A percentile compares a stretch with the other conserved stretches of the same genome.
Conservation (phyloP, 2,113 vertebrate species). For the Gila orcuttii region DNA sequence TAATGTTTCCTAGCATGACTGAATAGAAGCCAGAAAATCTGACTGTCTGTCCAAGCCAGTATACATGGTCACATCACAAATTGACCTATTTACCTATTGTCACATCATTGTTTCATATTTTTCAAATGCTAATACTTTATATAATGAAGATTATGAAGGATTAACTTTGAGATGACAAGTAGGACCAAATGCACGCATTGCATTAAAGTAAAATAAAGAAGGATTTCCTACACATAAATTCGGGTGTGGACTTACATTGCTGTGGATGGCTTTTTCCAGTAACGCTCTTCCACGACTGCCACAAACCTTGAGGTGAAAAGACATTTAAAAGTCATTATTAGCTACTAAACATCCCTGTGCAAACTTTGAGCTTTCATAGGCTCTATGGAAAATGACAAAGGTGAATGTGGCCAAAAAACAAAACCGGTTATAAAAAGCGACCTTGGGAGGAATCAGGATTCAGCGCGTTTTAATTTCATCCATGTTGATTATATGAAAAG, state of each 20-base stretch:
- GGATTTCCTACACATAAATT: not conserved
- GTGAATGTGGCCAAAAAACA: not conserved
- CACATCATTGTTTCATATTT: not conserved
- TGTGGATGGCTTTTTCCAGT: constrained; percentile 85
- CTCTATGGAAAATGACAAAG: not conserved
- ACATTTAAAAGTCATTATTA: not conserved
- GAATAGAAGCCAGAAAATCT: not conserved
- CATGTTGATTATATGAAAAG: no score
- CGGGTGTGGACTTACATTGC: constrained; percentile 76
- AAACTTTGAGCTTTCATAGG: not conserved
- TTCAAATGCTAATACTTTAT: not conserved
- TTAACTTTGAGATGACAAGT: not conserved
- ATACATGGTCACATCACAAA: not conserved
- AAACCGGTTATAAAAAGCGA: no score
- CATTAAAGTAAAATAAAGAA: not conserved
- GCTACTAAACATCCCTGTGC: not conserved
- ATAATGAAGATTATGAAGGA: not conserved
- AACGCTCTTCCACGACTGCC: constrained; percentile 85
- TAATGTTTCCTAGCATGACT: not conserved
- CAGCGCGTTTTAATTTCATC: not conserved
- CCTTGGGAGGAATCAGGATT: not conserved
- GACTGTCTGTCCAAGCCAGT: no score
- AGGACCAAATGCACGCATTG: not conserved
- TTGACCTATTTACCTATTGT: not conserved
- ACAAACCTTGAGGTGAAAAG: constrained; percentile 69